phyloP scores from a whole-genome alignment of 2,888 invertebrate species.

The Cryptus armator region DNA sequence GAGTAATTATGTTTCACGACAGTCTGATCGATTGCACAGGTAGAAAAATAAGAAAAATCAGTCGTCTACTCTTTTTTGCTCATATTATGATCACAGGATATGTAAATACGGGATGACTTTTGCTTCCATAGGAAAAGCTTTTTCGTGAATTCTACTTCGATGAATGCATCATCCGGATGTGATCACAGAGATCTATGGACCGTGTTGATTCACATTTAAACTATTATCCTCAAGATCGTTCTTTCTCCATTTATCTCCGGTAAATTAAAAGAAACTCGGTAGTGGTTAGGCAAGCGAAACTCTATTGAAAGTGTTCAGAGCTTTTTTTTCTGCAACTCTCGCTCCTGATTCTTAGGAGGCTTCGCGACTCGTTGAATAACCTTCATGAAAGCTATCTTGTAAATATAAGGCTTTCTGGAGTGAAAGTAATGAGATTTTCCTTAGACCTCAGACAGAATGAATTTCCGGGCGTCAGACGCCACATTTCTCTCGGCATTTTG shows the following conservation, averaged over 20 bases:
- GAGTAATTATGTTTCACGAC: background rate
- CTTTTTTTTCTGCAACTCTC: constrained; percentile 8
- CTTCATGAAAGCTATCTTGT: constrained; percentile 29
- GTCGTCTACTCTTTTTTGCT: background rate
- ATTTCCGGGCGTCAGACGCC: constrained; percentile 52
- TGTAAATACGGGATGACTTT: background rate
- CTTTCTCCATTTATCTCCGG: constrained; percentile 8
- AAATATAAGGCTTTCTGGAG: constrained; percentile 43
- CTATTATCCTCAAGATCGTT: background rate
- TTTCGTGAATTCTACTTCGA: background rate
- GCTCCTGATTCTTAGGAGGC: background rate
- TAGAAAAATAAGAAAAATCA: constrained; percentile 38
- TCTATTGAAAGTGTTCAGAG: constrained; percentile 27
- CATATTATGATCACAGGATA: background rate
- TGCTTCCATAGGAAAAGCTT: background rate
- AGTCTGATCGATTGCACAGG: background rate
- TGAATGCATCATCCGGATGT: background rate
- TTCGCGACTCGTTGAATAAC: constrained; percentile 28
- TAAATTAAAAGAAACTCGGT: constrained; percentile 30
- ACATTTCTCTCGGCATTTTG: constrained; percentile 43
- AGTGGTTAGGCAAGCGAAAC: constrained; percentile 11
- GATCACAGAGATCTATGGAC: background rate
- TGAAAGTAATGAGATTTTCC: constrained; percentile 58
- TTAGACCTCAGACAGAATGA: constrained; percentile 49
- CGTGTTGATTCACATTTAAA: constrained; percentile 1